Evolutionary conservation across 2,113 vertebrate genomes (phyloP), one percentile per base, ranked within the genome.

Genomic region (Turnix velox): DNA sequence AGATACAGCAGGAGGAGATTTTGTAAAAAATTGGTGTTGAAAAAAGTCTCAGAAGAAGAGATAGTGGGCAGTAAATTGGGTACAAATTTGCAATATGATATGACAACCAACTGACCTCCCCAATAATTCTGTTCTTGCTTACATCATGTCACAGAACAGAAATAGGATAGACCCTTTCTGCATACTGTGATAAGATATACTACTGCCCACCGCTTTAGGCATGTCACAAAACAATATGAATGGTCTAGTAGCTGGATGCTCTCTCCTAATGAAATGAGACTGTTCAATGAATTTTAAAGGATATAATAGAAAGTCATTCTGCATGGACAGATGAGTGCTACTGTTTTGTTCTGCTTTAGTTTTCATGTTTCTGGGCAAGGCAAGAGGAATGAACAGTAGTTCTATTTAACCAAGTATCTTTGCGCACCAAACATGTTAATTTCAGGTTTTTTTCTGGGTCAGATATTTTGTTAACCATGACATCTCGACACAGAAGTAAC

Each of bases 241-340:
- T 72, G 62, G 27, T 88, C 45, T 65, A 79, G 81, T 91, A 88
- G 93, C 87, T 92, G 87, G 73, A 91, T 91, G 49, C n/a, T 84
- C 66, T 88, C 57, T 90, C 37, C 30, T 46, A 88, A 81, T 82
- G 58, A 93, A 84, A 91, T 89, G 66, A 89, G 87, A 76, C 54
- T 58, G 87, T 92, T 93, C 87, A 89, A 76, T 76, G 86, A 88
- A 87, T 92, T 94, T 84, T 73, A 81, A 93, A 92, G 55, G 71
- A 84, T 81, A 72, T 76, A 92, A 84, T 80, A 81, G 62, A 61
- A 93, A 82, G 77, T 63, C 27, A n/a, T 93, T 84, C 59, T 67
- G 61, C 73, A 90, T 0, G 15, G 80, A 63, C 88, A 72, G 66
- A 33, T 94, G 72, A 89, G 72, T 0, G 1, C 61, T 66, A 33